Evolutionary conservation across 35 echinoderm and acorn worm genomes (phyloP).

Genomic region (Heliocidaris erythrogramma): DNA sequence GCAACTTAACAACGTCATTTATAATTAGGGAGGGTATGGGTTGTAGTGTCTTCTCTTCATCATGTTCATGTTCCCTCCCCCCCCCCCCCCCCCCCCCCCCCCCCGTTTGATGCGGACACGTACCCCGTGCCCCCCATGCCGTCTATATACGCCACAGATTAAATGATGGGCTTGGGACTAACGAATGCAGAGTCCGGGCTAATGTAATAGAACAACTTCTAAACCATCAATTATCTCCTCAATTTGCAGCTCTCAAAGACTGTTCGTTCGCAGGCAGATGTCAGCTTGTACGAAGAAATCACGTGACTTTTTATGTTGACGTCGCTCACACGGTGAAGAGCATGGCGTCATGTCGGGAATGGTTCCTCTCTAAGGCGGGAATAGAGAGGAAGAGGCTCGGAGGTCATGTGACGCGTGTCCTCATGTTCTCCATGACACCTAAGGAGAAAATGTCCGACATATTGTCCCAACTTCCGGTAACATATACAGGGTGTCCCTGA

Average conservation of each 20-base stretch:
- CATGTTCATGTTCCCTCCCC: too few species aligned
- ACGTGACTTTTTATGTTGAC: not conserved
- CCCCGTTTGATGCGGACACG: too few species aligned
- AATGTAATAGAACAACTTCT: too few species aligned
- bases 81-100: too few species aligned
- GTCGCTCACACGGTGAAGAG: not conserved
- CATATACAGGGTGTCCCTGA: not conserved
- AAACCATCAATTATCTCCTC: too few species aligned
- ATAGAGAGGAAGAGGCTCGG: not conserved
- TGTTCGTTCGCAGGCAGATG: not conserved
- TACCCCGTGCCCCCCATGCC: too few species aligned
- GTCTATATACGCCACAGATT: too few species aligned
- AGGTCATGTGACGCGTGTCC: not conserved
- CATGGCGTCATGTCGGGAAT: not conserved
- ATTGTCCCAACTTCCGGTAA: not conserved
- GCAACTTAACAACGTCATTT: too few species aligned
- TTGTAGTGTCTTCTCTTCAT: too few species aligned
- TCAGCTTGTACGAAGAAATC: not conserved
- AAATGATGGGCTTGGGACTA: too few species aligned
- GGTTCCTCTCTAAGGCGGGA: not conserved
- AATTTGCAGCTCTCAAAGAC: not conserved
- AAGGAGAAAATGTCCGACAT: not conserved
- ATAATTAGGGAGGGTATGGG: too few species aligned
- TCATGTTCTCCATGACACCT: not conserved
- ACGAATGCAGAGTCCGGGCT: too few species aligned